phyloP scores from a whole-genome alignment of 2,888 invertebrate species.

The Phengaris arion region DNA sequence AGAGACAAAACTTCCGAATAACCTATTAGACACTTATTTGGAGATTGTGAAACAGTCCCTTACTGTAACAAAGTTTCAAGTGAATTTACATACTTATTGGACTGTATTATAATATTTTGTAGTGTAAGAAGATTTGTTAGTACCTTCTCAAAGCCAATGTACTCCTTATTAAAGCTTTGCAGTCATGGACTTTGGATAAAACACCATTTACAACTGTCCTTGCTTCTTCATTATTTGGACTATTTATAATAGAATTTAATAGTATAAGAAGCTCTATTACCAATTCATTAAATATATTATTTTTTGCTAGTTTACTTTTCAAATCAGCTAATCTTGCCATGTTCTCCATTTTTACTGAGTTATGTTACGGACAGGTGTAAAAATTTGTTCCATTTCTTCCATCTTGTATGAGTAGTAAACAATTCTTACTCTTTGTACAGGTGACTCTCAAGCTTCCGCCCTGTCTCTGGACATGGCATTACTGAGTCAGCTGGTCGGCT shows the following conservation, averaged over 20 bases:
- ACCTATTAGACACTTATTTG: no score
- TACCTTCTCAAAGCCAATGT: slow-evolving; percentile 61
- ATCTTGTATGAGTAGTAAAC: background rate
- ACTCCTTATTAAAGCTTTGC: slow-evolving; percentile 56
- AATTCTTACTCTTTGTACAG: slow-evolving; percentile 37
- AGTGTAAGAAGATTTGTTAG: slow-evolving; percentile 37
- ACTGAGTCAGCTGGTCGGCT: slow-evolving; percentile 87
- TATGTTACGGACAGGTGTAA: background rate
- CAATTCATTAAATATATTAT: slow-evolving; percentile 56
- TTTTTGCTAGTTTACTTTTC: slow-evolving; percentile 59
- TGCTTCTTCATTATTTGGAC: slow-evolving; percentile 60
- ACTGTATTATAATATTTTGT: background rate
- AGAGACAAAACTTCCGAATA: no score
- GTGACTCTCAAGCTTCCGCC: slow-evolving; percentile 61
- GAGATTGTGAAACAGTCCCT: no score
- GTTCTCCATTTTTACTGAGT: slow-evolving; percentile 60
- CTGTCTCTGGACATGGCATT: slow-evolving; percentile 85
- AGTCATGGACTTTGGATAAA: slow-evolving; percentile 49
- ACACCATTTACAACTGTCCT: slow-evolving; percentile 55
- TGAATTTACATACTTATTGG: background rate
- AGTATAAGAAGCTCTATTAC: slow-evolving; percentile 56
- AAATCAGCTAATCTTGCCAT: slow-evolving; percentile 69
- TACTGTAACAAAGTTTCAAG: no score
- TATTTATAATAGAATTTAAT: slow-evolving; percentile 61
- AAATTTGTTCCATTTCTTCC: background rate